Base-by-base conservation (phyloP, 2,888 invertebrate genomes). In the Tubulanus polymorphus region DNA sequence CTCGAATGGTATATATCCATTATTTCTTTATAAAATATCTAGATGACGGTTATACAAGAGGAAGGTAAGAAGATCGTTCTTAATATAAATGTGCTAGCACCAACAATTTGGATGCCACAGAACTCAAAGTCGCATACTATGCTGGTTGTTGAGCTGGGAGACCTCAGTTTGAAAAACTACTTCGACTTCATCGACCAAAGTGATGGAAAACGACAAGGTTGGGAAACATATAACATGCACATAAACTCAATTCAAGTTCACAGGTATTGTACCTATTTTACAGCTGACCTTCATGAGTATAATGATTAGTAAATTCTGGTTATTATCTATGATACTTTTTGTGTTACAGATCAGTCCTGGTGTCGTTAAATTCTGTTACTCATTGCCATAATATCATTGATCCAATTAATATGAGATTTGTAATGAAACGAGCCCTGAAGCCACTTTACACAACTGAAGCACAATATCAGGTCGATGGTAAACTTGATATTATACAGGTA, bases 111-210 rank as follows among this genome's bases (percentile, higher is more conserved):
- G 35, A 78, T 91, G 48, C 91, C 91, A 0, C 90, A 90, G 68
- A 88, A 88, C 69, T 86, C 88, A 0, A 87, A 88, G 5, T 88
- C 88, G 0, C 88, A 89, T 0, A 89, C 88, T 73, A 81, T 90
- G 6, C 76, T 91, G 48, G 85, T 90, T 25, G 80, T 90, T n/a
- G 88, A 88, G 69, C 45, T 79, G 84, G 90, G 90, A 49, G 86
- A 88, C 69, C 81, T 91, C n/a, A 83, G 83, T 6, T 85, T 90
- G 26, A 88, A 89, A 73, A 91, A 91, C 73, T 88, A 88, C 80
- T 89, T 90, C 80, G 87, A 87, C 69, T n/a, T n/a, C n/a, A n/a
- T n/a, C n/a, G n/a, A n/a, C n/a, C n/a, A n/a, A n/a, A n/a, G n/a
- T n/a, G n/a, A n/a, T 26, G 69, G 64, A 27, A 47, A 58, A 28